These are phyloP conservation scores for Spicauda simplicius DNA, from an alignment of 2,888 invertebrate genomes.

Conservation along the genomic window DNA sequence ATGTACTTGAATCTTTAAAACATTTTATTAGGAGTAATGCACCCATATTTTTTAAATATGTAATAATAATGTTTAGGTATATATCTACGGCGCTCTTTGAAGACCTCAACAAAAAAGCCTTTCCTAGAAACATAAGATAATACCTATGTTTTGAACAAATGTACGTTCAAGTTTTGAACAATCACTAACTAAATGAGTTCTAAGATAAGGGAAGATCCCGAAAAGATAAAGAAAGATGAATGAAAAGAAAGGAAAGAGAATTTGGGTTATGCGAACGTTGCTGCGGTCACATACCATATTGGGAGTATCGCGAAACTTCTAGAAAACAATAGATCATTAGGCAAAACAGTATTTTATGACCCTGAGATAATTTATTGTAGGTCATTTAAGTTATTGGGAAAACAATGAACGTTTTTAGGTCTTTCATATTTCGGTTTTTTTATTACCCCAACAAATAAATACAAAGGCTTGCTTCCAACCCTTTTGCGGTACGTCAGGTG, in stretches of 20 bases:
- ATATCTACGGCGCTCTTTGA: conserved; percentile 19
- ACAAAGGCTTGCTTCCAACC: not conserved
- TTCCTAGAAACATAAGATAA: conserved; percentile 21
- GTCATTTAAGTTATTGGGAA: conserved; percentile 12
- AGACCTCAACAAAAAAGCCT: not conserved
- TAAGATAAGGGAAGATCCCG: conserved; percentile 30
- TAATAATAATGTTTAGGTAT: not conserved
- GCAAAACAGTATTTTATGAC: conserved; percentile 25
- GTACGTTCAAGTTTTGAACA: conserved; percentile 25
- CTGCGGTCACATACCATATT: conserved; percentile 17
- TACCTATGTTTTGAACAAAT: not conserved
- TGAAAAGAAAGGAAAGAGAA: conserved; percentile 24
- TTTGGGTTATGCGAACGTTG: conserved; percentile 9
- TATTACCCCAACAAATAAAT: not conserved
- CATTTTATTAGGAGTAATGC: too few species aligned
- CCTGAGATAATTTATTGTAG: conserved; percentile 24
- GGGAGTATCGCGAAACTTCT: conserved; percentile 33
- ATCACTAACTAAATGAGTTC: conserved; percentile 6
- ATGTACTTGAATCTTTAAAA: too few species aligned
- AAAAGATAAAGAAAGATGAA: conserved; percentile 29
- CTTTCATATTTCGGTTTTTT: conserved; percentile 16
- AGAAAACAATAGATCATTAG: conserved; percentile 31
- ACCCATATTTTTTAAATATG: too few species aligned
- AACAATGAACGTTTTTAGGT: conserved; percentile 18
- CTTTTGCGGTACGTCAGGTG: conserved; percentile 12